Evolutionary conservation across 92 coral and sea anemone genomes (phyloP).

Genomic region (Zoanthus sociatus): DNA sequence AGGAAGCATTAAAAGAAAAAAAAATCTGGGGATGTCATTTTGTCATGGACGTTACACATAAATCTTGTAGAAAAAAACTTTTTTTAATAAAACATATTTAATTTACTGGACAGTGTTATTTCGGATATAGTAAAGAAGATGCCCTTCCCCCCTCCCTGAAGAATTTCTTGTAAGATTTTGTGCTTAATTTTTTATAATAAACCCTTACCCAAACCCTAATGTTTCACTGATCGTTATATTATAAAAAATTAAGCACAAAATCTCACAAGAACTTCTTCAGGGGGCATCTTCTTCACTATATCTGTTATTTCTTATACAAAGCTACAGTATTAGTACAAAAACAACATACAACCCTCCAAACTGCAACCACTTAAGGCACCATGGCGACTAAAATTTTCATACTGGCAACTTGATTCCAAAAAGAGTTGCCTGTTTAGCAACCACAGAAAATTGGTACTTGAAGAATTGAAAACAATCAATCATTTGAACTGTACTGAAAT

Average conservation of each 20-base stretch:
- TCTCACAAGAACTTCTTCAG: not conserved
- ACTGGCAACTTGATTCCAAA: conserved; percentile 52
- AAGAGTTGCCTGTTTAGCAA: conserved; percentile 53
- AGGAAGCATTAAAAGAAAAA: no score
- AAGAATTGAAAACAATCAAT: conserved; percentile 13
- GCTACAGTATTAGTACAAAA: no score
- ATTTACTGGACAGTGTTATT: no score
- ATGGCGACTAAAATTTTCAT: conserved; percentile 51
- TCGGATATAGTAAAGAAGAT: no score
- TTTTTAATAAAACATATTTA: no score
- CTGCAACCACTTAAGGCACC: conserved; percentile 41
- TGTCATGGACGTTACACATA: no score
- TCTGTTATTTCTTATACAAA: no score
- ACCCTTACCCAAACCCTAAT: conserved; percentile 1
- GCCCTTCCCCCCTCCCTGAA: not conserved
- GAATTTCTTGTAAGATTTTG: not conserved
- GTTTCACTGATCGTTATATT: not conserved
- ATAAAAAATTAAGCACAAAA: not conserved
- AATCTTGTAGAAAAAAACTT: no score
- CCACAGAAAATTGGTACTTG: conserved; percentile 46
- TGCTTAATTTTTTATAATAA: not conserved
- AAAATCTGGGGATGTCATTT: no score
- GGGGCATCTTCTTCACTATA: not conserved
- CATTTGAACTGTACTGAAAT: conserved; percentile 36
- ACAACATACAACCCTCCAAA: conserved; percentile 31